Conservation (phyloP, 2,113 vertebrate species). For the Urocitellus parryii region DNA sequence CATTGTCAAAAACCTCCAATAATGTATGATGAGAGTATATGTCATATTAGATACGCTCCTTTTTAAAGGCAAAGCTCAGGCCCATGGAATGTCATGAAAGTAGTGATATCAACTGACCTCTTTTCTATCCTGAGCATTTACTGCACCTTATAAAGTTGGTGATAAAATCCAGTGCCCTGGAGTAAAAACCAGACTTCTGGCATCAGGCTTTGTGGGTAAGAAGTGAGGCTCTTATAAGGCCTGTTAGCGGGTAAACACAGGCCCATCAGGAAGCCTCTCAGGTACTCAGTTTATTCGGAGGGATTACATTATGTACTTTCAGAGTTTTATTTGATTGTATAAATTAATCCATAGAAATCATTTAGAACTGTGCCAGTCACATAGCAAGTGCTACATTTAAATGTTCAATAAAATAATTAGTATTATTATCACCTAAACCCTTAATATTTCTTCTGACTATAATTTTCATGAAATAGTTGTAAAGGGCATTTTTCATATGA, state of each 20-base stretch:
- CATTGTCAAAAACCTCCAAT: slow-evolving; percentile 52
- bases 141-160: neutral
- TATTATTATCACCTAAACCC: neutral
- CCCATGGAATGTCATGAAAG: neutral
- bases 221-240: neutral
- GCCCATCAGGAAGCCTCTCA: neutral
- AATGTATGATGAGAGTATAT: neutral
- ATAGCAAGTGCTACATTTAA: neutral
- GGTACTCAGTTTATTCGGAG: neutral
- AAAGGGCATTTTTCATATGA: neutral
- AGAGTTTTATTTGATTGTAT: neutral
- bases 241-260: neutral
- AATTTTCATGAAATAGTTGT: slow-evolving; percentile 20
- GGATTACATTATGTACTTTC: neutral
- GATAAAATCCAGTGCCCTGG: neutral
- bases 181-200: neutral
- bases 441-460: slow-evolving; percentile 3
- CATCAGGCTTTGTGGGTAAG: neutral
- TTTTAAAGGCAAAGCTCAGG: neutral
- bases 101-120: neutral
- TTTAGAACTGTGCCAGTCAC: neutral
- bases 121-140: neutral
- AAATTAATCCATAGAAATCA: neutral
- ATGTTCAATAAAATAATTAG: slow-evolving; percentile 22
- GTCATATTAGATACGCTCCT: neutral